Evolutionary conservation across 2,113 vertebrate species (phyloP).

Genomic region (Myrmophylax atrothorax): DNA sequence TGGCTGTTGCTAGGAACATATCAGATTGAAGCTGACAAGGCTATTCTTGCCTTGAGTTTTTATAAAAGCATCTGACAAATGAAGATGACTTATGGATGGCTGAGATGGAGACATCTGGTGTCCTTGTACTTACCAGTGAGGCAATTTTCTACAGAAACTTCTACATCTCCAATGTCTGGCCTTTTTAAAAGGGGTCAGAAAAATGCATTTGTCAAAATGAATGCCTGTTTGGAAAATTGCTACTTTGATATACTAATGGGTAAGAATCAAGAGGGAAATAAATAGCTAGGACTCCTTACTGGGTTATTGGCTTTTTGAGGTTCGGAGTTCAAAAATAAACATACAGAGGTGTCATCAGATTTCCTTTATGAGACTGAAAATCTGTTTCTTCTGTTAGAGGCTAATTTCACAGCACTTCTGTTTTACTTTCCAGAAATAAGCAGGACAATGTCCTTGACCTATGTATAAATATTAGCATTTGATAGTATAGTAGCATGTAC

Average conservation of each 20-base stretch:
- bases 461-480: not conserved
- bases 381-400: not conserved
- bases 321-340: not conserved
- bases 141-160: not conserved
- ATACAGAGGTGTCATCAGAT: not conserved
- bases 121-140: not conserved
- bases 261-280: not conserved
- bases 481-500: rapidly evolving
- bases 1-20: not conserved
- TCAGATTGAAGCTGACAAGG: not conserved
- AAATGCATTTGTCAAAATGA: slow-evolving; percentile 11
- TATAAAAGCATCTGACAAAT: not conserved
- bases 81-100: not conserved
- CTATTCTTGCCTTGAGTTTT: not conserved
- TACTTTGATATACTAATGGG: not conserved
- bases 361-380: not conserved
- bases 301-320: not conserved
- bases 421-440: not conserved
- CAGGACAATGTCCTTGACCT: not conserved
- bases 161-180: not conserved
- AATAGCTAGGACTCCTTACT: not conserved
- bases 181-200: slow-evolving; percentile 2
- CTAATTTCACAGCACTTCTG: not conserved
- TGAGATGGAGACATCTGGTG: not conserved
- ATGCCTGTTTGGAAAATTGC: not conserved